A percentile compares a stretch with the other conserved stretches of the same genome.
Conservation (phyloP, 2,888 invertebrate species). For the Cryptocheilus praepositus region DNA sequence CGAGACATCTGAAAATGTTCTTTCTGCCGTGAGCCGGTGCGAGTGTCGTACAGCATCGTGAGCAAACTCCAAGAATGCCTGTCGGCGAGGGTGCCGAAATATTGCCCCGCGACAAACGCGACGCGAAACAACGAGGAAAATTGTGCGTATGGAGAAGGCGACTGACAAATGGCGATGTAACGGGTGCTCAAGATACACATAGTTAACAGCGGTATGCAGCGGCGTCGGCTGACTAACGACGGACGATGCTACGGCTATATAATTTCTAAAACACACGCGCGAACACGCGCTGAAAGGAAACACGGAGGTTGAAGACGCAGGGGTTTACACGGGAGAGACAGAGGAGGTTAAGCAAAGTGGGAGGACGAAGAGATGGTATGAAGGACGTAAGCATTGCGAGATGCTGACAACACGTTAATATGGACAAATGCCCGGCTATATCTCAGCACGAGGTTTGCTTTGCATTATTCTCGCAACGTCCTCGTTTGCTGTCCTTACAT, state of each 20-base stretch:
- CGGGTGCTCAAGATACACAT: constrained; percentile 65
- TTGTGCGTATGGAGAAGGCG: constrained; percentile 49
- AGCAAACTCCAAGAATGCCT: background rate
- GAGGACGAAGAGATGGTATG: constrained; percentile 24
- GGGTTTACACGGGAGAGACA: no score
- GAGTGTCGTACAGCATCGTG: background rate
- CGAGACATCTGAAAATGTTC: no score
- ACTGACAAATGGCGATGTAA: constrained; percentile 59
- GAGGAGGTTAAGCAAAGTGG: background rate
- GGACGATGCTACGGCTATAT: constrained; percentile 56
- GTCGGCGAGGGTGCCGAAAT: background rate
- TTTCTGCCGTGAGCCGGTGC: background rate
- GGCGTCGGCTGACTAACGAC: constrained; percentile 59
- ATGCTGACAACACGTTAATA: constrained; percentile 62
- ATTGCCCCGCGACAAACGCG: no score
- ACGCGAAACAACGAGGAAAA: constrained; percentile 42
- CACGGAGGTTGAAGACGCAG: background rate
- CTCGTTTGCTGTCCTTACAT: constrained; percentile 65
- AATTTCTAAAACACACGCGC: constrained; percentile 54
- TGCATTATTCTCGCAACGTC: constrained; percentile 71
- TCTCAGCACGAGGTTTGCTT: constrained; percentile 69
- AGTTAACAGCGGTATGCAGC: constrained; percentile 61
- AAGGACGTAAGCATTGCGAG: constrained; percentile 42
- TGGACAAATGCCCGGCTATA: constrained; percentile 71
- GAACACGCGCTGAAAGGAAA: constrained; percentile 32